These are phyloP conservation scores for Brachionus plicatilis DNA, from an alignment of 1,140 invertebrate species.

Conservation along the genomic window DNA sequence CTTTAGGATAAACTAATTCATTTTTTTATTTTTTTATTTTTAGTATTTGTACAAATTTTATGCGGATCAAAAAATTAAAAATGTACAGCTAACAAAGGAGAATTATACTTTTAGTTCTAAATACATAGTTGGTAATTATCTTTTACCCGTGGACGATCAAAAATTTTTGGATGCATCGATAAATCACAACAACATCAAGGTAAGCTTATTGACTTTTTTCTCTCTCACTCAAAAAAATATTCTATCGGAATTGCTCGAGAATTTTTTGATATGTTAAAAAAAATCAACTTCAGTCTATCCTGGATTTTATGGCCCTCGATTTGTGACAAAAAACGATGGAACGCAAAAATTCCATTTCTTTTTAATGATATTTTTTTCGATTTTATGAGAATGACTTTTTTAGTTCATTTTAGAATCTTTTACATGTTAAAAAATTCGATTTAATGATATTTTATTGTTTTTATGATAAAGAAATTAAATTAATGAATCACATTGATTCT, in stretches of 20 bases:
- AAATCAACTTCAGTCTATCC: too few relatives aligned
- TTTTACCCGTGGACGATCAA: background rate
- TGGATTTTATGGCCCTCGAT: too few relatives aligned
- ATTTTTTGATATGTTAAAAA: too few relatives aligned
- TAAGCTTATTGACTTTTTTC: background rate
- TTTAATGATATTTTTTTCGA: too few relatives aligned
- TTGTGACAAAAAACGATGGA: too few relatives aligned
- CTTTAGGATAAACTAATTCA: too few relatives aligned
- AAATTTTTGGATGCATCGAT: background rate
- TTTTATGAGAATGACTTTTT: background rate
- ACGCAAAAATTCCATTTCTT: too few relatives aligned
- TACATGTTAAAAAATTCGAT: background rate
- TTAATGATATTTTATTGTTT: background rate
- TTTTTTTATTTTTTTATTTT: background rate
- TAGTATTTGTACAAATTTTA: constrained; percentile 17
- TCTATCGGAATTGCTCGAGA: too few relatives aligned
- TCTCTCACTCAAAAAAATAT: too few relatives aligned
- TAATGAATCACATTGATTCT: too few relatives aligned
- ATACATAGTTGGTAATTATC: constrained; percentile 16
- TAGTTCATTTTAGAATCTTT: background rate
- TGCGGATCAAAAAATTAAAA: background rate
- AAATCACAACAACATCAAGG: constrained; percentile 7
- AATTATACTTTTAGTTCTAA: constrained; percentile 40
- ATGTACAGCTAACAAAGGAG: background rate
- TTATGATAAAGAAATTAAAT: background rate